Conservation (phyloP, 2,113 vertebrate species). For the Gallinago undulata region DNA sequence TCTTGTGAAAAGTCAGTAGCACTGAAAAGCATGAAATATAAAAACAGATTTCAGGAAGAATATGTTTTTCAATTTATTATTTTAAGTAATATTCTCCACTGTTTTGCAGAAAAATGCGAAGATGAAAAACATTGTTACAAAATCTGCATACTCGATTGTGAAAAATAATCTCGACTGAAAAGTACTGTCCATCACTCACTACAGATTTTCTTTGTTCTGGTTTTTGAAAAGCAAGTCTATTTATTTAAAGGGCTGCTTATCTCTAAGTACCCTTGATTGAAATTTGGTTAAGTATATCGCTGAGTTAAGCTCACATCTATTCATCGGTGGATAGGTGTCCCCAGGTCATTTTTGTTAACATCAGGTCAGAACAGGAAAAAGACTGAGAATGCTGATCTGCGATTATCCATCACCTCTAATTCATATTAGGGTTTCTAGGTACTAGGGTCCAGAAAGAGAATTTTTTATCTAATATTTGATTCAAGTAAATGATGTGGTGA, state of each 20-base stretch:
- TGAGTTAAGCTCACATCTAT: background rate
- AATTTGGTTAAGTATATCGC: background rate
- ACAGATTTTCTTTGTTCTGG: background rate
- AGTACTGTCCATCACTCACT: background rate
- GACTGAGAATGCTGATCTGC: background rate
- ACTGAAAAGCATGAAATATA: background rate
- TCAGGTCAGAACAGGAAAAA: background rate
- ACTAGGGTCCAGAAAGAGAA: background rate
- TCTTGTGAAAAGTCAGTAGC: background rate
- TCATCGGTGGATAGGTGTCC: background rate
- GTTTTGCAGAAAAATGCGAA: background rate
- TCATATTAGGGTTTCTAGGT: background rate
- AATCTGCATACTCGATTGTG: background rate
- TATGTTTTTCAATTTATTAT: background rate
- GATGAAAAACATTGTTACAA: background rate
- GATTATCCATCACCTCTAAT: background rate
- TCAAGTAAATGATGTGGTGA: background rate
- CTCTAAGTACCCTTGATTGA: background rate
- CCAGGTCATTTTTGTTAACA: background rate
- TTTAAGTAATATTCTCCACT: background rate
- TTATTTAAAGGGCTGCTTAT: background rate
- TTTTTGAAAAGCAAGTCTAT: background rate
- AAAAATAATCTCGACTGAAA: background rate
- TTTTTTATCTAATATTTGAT: slow-evolving; percentile 4
- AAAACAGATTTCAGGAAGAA: slow-evolving; percentile 1